Base-by-base conservation (phyloP, 2,888 invertebrate genomes). In the Chymomyza fuscimana region DNA sequence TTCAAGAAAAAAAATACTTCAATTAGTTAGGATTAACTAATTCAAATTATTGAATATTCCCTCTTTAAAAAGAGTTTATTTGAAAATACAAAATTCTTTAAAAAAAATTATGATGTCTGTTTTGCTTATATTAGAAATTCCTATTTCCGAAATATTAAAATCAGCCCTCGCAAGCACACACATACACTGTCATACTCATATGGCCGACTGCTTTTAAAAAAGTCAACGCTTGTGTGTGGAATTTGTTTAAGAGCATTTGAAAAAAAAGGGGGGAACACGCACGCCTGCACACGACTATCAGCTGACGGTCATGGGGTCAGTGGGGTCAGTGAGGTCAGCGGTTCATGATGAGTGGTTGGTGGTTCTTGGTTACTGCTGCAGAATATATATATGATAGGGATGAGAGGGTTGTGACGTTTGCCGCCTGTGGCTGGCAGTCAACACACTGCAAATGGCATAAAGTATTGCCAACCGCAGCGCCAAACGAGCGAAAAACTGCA, bases 171-270 rank as follows among this genome's bases (percentile, higher is more conserved):
- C 4, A 1, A 54, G 2, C 54, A n/a, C 52, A 54, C 52, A 52
- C 62, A 67, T 19, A 10, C 19, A 61, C 65, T 7, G 1, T 7
- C 32, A 5, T 69, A 79, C 76, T 66, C 71, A 71, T 58, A 62
- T 61, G 46, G 10, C 40, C 6, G 40, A 32, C 25, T n/a, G n/a
- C n/a, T 15, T 40, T n/a, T 2, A 54, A 1, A 29, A 12, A 65
- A 29, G 50, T 25, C 70, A 68, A n/a, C 67, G 60, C 65, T 51
- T 32, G 19, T 72, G 58, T 72, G 78, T 75, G 78, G 63, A 80
- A 80, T 68, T 75, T 71, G 70, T 78, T 81, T 81, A 70, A 78
- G 78, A 68, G 77, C 29, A 50, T 70, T 50, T 51, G 19, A 51
- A n/a, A 69, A 63, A 40, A 52, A 54, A 32, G 70, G 68, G 65